phyloP scores from a whole-genome alignment of 1,140 invertebrate species.

The Phthorimaea operculella region DNA sequence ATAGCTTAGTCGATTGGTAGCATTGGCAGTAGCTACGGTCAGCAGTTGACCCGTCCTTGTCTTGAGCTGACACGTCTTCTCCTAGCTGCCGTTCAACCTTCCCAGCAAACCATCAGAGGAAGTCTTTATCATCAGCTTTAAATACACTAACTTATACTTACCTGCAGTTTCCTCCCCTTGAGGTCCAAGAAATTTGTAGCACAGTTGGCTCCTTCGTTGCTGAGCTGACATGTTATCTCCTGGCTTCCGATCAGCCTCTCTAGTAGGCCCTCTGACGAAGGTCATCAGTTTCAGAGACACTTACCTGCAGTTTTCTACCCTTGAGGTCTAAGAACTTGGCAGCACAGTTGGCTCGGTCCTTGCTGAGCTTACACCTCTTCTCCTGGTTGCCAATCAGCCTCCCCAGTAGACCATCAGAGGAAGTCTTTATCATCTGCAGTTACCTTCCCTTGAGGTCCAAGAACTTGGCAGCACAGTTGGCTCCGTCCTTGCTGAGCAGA shows the following conservation, averaged over 20 bases:
- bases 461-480: slow-evolving; percentile 24
- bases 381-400: slow-evolving; percentile 18
- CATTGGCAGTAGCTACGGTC: no score
- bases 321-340: slow-evolving; percentile 27
- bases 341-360: slow-evolving; percentile 23
- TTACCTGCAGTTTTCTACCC: slow-evolving; percentile 29
- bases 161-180: slow-evolving; percentile 25
- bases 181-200: slow-evolving; percentile 29
- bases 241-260: slow-evolving; percentile 11
- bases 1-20: no score
- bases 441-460: slow-evolving; percentile 27
- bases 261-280: slow-evolving; percentile 13
- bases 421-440: slow-evolving; percentile 26
- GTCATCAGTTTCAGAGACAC: slow-evolving; percentile 16
- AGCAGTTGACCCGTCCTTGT: no score
- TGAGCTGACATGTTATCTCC: slow-evolving; percentile 29
- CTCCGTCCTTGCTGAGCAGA: slow-evolving; percentile 22
- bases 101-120: slow-evolving; percentile 9
- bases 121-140: slow-evolving; percentile 25
- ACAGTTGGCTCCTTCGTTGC: slow-evolving; percentile 20
- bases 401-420: slow-evolving; percentile 9
- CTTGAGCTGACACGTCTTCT: slow-evolving; percentile 30
- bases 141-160: no score
- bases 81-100: slow-evolving; percentile 13
- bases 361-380: slow-evolving; percentile 25